These are phyloP conservation scores for Planiliza haematocheilus DNA, from an alignment of 2,113 vertebrate genomes.

Conservation along the genomic window DNA sequence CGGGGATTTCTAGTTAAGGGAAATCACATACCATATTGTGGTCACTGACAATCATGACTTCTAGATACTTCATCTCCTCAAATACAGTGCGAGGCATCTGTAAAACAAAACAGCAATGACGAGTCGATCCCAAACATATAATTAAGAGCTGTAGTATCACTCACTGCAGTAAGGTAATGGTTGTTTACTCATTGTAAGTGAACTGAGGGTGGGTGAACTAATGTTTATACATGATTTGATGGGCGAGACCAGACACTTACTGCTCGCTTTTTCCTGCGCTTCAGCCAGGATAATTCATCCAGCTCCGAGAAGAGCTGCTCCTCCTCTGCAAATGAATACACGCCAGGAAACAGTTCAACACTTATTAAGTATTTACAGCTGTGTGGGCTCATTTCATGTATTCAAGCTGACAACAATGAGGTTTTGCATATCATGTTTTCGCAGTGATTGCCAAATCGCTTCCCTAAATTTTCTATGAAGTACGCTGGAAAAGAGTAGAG, in stretches of 20 bases:
- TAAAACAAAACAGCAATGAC: slow-evolving; percentile 37
- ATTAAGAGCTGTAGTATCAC: neutral
- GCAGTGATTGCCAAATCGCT: slow-evolving; percentile 6
- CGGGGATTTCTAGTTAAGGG: neutral
- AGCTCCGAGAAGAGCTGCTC: slow-evolving; percentile 82
- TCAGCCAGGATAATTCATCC: slow-evolving; percentile 91
- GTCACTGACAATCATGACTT: slow-evolving; percentile 97
- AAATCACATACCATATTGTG: slow-evolving; percentile 91
- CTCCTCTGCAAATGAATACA: slow-evolving; percentile 78
- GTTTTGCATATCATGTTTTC: neutral
- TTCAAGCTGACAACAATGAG: neutral
- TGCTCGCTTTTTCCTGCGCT: slow-evolving; percentile 91
- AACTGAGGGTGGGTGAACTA: slow-evolving; percentile 3
- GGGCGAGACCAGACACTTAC: slow-evolving; percentile 79
- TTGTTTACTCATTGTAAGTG: neutral
- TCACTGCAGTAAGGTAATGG: slow-evolving; percentile 2
- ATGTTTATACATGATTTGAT: slow-evolving; percentile 23
- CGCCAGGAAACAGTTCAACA: slow-evolving; percentile 43
- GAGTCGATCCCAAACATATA: neutral
- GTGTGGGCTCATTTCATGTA: neutral
- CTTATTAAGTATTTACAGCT: slow-evolving; percentile 31
- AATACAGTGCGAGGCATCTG: slow-evolving; percentile 92
- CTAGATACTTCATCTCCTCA: slow-evolving; percentile 97
- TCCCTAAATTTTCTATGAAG: slow-evolving; percentile 1
- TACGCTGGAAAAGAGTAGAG: neutral